A percentile compares a stretch with the other conserved stretches of the same genome.
Evolutionary conservation across 2,888 invertebrate species (phyloP).

Genomic region (Chouioia cunea): DNA sequence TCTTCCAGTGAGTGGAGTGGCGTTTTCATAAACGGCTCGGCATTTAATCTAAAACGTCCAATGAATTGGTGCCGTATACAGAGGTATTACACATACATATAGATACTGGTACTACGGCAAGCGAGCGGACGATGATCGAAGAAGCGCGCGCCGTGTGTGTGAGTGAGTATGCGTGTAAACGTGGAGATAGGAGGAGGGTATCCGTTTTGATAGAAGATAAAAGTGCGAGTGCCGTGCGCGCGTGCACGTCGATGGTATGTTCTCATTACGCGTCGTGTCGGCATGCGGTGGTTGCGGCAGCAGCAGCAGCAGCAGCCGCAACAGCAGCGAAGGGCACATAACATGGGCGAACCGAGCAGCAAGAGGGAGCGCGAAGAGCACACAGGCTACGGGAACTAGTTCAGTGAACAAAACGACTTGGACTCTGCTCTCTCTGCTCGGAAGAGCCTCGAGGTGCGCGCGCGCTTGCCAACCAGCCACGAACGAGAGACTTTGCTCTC

Average conservation of each 20-base stretch:
- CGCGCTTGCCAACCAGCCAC: conserved; percentile 45
- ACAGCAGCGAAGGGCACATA: neutral
- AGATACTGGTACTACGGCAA: no score
- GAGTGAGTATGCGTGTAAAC: no score
- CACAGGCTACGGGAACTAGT: conserved; percentile 63
- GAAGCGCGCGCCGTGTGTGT: no score
- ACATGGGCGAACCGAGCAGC: conserved; percentile 47
- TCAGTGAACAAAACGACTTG: conserved; percentile 67
- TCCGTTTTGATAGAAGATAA: conserved; percentile 62
- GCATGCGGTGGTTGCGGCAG: conserved; percentile 58
- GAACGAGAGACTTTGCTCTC: neutral
- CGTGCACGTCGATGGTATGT: conserved; percentile 65
- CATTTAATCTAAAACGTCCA: conserved; percentile 2
- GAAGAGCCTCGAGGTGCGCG: conserved; percentile 53
- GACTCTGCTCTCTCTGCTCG: conserved; percentile 4
- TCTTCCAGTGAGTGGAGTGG: no score
- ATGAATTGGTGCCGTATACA: neutral
- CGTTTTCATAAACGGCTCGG: no score
- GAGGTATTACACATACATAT: neutral
- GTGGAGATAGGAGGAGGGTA: conserved; percentile 51
- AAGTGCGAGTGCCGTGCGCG: conserved; percentile 54
- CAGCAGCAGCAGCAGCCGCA: conserved; percentile 1
- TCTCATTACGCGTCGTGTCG: conserved; percentile 68
- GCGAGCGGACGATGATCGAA: no score
- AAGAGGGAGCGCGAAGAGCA: conserved; percentile 43